These are phyloP conservation scores for Hipparchia sbordonii DNA, from an alignment of 2,888 invertebrate species.

Conservation along the genomic window DNA sequence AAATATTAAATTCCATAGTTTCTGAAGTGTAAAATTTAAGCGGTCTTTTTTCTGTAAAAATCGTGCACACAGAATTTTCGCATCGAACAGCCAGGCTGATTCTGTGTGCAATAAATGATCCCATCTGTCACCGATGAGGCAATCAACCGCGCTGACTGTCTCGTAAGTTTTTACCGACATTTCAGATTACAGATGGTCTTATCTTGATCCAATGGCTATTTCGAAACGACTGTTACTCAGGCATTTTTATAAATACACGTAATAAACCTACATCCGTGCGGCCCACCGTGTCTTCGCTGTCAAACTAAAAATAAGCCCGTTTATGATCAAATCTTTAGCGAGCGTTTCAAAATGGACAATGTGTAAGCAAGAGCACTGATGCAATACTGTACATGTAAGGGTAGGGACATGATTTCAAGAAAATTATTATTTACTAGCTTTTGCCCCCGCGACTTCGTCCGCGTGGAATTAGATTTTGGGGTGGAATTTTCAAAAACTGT, in stretches of 20 bases:
- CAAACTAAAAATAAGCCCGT: slow-evolving; percentile 67
- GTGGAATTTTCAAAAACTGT: no score
- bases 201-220: background rate
- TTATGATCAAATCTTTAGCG: slow-evolving; percentile 49
- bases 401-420: background rate
- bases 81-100: no score
- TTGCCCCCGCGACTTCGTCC: no score
- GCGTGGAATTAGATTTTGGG: no score
- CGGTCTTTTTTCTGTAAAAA: no score
- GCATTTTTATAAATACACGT: slow-evolving; percentile 58
- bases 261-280: slow-evolving; percentile 69
- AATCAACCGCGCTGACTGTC: no score
- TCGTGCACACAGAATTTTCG: no score
- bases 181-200: background rate
- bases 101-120: no score
- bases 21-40: no score
- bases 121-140: no score
- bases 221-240: slow-evolving; percentile 13
- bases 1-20: no score
- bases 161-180: background rate
- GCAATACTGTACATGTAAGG: slow-evolving; percentile 46
- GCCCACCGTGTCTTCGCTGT: slow-evolving; percentile 54
- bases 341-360: slow-evolving; percentile 49
- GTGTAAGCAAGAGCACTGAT: slow-evolving; percentile 68
- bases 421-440: no score